Evolutionary conservation across 2,888 invertebrate species (phyloP).

Genomic region (Amiota mariae): DNA sequence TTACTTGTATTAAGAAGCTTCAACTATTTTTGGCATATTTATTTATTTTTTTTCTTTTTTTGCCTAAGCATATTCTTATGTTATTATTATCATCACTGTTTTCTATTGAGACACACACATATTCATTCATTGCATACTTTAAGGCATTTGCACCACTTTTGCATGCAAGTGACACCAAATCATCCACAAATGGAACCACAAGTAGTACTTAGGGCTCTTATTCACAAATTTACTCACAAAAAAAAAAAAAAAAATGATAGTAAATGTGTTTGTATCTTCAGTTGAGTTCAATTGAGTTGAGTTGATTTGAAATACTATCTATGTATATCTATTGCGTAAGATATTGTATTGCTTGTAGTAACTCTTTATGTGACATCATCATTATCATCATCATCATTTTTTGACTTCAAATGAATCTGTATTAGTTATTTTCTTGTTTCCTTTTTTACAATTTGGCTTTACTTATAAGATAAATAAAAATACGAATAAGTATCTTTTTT

Average conservation of each 20-base stretch:
- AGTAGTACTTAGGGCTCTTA: constrained; percentile 36
- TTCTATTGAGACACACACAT: neutral
- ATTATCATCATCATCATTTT: no score
- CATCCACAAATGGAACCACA: constrained; percentile 40
- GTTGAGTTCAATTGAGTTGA: neutral
- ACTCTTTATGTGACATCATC: neutral
- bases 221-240: constrained; percentile 34
- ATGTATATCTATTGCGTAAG: no score
- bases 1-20: neutral
- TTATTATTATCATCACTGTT: constrained; percentile 3
- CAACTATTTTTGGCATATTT: neutral
- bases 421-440: neutral
- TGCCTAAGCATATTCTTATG: neutral
- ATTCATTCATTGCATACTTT: constrained; percentile 1
- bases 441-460: constrained; percentile 16
- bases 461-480: constrained; percentile 34
- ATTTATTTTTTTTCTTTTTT: neutral
- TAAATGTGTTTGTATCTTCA: no score
- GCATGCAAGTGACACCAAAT: constrained; percentile 56
- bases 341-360: neutral
- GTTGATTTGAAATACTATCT: constrained; percentile 18
- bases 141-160: neutral
- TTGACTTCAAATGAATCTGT: no score
- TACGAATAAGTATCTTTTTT: constrained; percentile 31
- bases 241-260: constrained; percentile 5